Base-by-base conservation (phyloP, 2,888 invertebrate species). In the Eugnorisma glareosa region DNA sequence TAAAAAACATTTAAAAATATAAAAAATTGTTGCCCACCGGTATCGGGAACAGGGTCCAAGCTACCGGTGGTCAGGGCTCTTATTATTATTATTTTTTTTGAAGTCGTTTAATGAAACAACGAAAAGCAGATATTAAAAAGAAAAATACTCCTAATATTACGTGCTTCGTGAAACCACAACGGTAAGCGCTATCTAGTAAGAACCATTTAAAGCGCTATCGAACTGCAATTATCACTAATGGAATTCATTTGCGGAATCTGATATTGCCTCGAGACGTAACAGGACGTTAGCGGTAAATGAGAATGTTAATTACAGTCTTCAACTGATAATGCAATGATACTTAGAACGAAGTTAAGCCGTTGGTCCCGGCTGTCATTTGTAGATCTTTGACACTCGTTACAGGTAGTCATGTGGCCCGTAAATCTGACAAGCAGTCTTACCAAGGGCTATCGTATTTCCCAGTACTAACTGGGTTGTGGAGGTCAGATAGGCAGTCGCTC, bases 171-270 rank as follows among this genome's bases (percentile, higher is more conserved):
- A 31, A 59, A 59, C 31, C 10, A 31, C 2, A 72, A n/a, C n/a
- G 18, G 35, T 21, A n/a, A 40, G 31, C 28, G 31, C 72, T n/a
- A 31, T 73, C 13, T 40, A 61, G 31, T 68, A 18, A 67, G 15
- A 67, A 71, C 59, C 43, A 48, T 54, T 81, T 40, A 43, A 61
- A 81, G 28, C 31, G 24, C 43, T 37, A 68, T 75, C 24, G 45
- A 31, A 21, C 15, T 40, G 66, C 64, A 28, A 71, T 84, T 75
- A 78, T 48, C 48, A 37, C 64, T 75, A 84, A 82, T 84, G 73
- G 67, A 37, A 69, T 67, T 75, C 45, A 82, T 84, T 84, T 78
- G 54, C 63, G 75, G 63, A 61, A 66, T 72, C 66, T 48, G 67
- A 51, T 40, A 37, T 45, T 43, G 11, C 48, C 31, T 45, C 15